These are phyloP conservation scores for Aurelia sp. DNA, from an alignment of 30 jellyfish, hydroid and myxozoan genomes.

Conservation along the genomic window DNA sequence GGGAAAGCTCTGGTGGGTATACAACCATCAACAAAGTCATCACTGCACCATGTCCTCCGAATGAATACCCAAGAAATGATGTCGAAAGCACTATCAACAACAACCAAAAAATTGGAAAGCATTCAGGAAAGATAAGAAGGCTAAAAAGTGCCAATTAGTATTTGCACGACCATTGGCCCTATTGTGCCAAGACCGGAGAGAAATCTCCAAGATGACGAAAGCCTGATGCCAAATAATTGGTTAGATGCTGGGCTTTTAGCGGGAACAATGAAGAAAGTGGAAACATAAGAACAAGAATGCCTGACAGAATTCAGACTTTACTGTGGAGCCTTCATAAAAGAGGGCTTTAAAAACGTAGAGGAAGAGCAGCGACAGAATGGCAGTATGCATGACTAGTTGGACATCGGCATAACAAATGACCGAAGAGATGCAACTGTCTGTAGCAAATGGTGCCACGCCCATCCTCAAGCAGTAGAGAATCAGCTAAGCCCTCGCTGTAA, in stretches of 20 bases:
- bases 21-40: too few relatives aligned
- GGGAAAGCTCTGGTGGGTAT: too few relatives aligned
- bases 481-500: background rate
- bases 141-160: background rate
- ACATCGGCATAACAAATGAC: background rate
- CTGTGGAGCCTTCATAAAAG: background rate
- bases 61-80: background rate
- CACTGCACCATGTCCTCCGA: constrained; percentile 1
- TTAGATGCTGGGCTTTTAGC: background rate
- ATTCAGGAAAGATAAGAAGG: background rate
- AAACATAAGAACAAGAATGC: background rate
- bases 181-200: background rate
- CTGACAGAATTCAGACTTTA: too few relatives aligned
- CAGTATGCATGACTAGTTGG: too few relatives aligned
- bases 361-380: background rate
- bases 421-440: background rate
- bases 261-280: background rate
- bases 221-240: background rate
- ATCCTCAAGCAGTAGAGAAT: background rate
- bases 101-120: constrained; percentile 2
- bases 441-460: background rate
- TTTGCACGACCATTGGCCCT: background rate
- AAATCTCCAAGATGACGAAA: background rate
- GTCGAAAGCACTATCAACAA: background rate
- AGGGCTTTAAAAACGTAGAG: background rate